Evolutionary conservation across 2,888 invertebrate genomes (phyloP).

Genomic region (Lingula anatina): DNA sequence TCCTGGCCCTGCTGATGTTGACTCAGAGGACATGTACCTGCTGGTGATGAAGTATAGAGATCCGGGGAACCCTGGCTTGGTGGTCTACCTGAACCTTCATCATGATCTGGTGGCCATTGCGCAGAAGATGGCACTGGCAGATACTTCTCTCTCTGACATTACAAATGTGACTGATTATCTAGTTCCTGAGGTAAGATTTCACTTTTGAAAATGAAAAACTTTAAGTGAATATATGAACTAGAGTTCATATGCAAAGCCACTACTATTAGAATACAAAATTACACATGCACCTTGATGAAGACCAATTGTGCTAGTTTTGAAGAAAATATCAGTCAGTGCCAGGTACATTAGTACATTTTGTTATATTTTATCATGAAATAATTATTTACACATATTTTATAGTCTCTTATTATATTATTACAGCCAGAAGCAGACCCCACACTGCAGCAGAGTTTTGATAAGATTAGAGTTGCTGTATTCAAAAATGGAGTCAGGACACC

Average conservation of each 20-base stretch:
- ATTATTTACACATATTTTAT: neutral
- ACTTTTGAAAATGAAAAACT: no score
- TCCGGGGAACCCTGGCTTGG: slow-evolving; percentile 37
- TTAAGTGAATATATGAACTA: no score
- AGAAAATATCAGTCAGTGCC: no score
- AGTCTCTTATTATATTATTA: slow-evolving; percentile 4
- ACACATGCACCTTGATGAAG: no score
- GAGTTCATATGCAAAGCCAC: no score
- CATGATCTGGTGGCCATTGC: slow-evolving; percentile 43
- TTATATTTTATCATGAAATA: no score
- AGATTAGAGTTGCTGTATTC: slow-evolving; percentile 44
- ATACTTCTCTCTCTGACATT: neutral
- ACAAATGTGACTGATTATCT: slow-evolving; percentile 7
- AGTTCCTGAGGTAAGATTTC: neutral
- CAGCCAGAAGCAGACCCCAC: slow-evolving; percentile 36
- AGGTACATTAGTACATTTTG: no score
- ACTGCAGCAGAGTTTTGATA: slow-evolving; percentile 48
- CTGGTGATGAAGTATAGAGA: slow-evolving; percentile 46
- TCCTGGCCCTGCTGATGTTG: slow-evolving; percentile 46
- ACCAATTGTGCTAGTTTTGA: no score
- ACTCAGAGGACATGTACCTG: slow-evolving; percentile 42
- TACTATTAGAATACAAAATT: no score
- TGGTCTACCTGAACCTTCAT: slow-evolving; percentile 51
- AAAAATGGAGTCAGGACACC: slow-evolving; percentile 47
- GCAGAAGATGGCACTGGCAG: slow-evolving; percentile 5